These are phyloP conservation scores for Mythimna vitellina DNA, from an alignment of 2,888 invertebrate genomes.

Conservation along the genomic window DNA sequence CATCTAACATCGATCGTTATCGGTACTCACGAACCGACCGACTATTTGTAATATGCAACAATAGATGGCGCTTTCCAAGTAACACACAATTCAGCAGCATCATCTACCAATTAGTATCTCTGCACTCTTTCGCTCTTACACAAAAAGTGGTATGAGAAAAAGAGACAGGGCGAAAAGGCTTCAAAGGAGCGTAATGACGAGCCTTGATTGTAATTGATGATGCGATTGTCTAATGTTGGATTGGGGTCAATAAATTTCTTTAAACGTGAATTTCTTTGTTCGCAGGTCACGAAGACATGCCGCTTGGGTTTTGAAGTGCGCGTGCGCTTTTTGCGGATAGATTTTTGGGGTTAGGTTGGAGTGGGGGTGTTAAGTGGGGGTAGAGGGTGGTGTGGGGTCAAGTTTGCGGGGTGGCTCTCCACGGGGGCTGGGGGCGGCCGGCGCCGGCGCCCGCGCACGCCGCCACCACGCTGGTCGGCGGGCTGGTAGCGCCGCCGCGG, in stretches of 20 bases:
- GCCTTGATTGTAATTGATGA: slow-evolving; percentile 90
- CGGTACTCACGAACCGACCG: slow-evolving; percentile 82
- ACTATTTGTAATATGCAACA: slow-evolving; percentile 89
- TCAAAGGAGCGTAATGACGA: slow-evolving; percentile 80
- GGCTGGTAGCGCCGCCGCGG: slow-evolving; percentile 93
- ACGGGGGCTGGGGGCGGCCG: slow-evolving; percentile 92
- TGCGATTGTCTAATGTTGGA: slow-evolving; percentile 85
- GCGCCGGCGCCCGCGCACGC: slow-evolving; percentile 90
- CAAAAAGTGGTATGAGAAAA: slow-evolving; percentile 53
- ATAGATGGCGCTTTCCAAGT: slow-evolving; percentile 87
- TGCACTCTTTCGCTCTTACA: slow-evolving; percentile 67
- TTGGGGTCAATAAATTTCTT: slow-evolving; percentile 85
- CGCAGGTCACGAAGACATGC: slow-evolving; percentile 72
- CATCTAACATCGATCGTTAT: slow-evolving; percentile 86
- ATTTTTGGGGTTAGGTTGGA: slow-evolving; percentile 42
- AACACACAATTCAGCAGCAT: slow-evolving; percentile 86
- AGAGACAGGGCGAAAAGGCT: slow-evolving; percentile 68
- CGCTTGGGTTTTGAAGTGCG: slow-evolving; percentile 59
- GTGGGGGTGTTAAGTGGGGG: slow-evolving; percentile 54
- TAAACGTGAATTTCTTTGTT: slow-evolving; percentile 83
- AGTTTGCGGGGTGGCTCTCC: slow-evolving; percentile 87
- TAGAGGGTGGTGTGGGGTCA: slow-evolving; percentile 70
- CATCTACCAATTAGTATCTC: slow-evolving; percentile 86
- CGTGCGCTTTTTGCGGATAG: slow-evolving; percentile 43
- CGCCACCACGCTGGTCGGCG: slow-evolving; percentile 92